These are phyloP conservation scores for Dreissena rostriformis DNA, from an alignment of 1,140 invertebrate species.

Conservation along the genomic window DNA sequence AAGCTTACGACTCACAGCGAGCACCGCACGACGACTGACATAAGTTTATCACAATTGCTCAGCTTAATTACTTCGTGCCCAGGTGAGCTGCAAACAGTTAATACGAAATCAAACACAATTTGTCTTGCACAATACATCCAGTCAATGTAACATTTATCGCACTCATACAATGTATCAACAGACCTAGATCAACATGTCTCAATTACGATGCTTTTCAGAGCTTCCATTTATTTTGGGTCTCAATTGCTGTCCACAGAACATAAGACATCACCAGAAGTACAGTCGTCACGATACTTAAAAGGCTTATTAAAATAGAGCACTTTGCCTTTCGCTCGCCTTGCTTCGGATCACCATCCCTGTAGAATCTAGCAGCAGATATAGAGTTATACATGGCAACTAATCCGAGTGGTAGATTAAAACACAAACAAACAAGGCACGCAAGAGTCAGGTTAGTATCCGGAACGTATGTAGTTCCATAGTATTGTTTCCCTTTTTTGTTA, in stretches of 20 bases:
- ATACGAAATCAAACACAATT: no score
- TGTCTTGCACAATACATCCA: no score
- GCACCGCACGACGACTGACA: no score
- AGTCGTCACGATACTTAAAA: slow-evolving; percentile 32
- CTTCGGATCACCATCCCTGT: slow-evolving; percentile 23
- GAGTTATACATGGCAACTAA: slow-evolving; percentile 35
- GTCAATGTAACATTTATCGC: no score
- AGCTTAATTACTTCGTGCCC: no score
- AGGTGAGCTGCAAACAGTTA: no score
- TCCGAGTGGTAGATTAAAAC: slow-evolving; percentile 41
- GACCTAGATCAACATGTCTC: no score
- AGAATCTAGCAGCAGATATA: slow-evolving; percentile 24
- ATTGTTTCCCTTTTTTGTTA: no score
- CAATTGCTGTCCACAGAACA: slow-evolving; percentile 15
- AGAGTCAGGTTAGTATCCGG: slow-evolving; percentile 40
- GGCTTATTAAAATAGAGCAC: slow-evolving; percentile 23
- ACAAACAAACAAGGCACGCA: slow-evolving; percentile 23
- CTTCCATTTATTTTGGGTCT: neutral
- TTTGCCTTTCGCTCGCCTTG: slow-evolving; percentile 18
- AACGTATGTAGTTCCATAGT: neutral
- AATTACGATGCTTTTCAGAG: neutral
- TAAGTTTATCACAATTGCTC: no score
- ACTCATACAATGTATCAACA: no score
- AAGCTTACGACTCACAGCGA: no score
- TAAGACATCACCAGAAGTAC: slow-evolving; percentile 39